phyloP scores from a whole-genome alignment of 2,888 invertebrate species.

The Galerucella pusilla region DNA sequence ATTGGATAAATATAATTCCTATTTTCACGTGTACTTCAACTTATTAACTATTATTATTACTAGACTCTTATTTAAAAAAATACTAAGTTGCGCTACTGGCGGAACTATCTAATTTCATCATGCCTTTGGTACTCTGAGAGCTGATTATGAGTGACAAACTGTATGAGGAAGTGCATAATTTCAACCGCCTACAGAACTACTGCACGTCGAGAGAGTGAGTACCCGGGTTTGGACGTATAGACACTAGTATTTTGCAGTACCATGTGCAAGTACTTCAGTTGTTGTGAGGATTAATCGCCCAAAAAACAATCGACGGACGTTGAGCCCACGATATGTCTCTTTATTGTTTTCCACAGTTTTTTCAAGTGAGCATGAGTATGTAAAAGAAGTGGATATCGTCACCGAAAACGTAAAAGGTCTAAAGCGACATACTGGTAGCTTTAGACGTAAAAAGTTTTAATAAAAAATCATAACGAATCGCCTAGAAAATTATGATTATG shows the following conservation, averaged over 20 bases:
- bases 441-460: too few species aligned
- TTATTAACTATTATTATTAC: too few species aligned
- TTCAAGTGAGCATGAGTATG: background rate
- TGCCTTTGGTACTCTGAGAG: conserved; percentile 21
- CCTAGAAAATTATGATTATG: too few species aligned
- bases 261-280: conserved; percentile 8
- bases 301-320: conserved; percentile 38
- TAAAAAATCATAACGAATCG: too few species aligned
- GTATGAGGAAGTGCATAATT: conserved; percentile 43
- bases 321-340: conserved; percentile 20
- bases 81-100: background rate
- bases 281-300: conserved; percentile 21
- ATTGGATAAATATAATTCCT: too few species aligned
- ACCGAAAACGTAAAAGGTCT: too few species aligned
- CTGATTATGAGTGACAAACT: conserved; percentile 44
- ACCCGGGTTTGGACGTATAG: conserved; percentile 27
- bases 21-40: too few species aligned
- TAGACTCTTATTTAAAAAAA: too few species aligned
- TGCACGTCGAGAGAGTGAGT: conserved; percentile 15
- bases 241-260: conserved; percentile 8
- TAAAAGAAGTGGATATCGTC: background rate
- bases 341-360: background rate
- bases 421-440: too few species aligned
- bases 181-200: conserved; percentile 40
- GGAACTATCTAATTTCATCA: background rate